Evolutionary conservation across 2,888 invertebrate species (phyloP).

Genomic region (Morpho helenor): DNA sequence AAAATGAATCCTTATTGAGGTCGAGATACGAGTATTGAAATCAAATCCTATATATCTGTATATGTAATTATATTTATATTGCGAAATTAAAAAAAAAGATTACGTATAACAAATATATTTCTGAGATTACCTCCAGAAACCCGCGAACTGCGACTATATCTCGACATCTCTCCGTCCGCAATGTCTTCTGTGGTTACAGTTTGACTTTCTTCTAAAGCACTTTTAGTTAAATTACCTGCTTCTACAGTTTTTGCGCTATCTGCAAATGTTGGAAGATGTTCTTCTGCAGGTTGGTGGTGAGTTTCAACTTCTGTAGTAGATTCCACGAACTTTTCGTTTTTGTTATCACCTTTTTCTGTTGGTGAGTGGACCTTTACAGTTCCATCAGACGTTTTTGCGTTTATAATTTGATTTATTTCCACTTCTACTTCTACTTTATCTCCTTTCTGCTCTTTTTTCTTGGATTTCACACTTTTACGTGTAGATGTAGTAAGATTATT

Average conservation of each 20-base stretch:
- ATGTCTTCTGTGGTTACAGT: conserved; percentile 60
- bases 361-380: background rate
- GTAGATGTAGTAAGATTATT: conserved; percentile 1
- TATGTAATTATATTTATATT: no score
- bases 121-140: conserved; percentile 76
- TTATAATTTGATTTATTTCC: no score
- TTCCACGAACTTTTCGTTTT: conserved; percentile 12
- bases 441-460: background rate
- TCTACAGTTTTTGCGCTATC: conserved; percentile 31
- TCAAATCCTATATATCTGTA: no score
- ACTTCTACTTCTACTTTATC: no score
- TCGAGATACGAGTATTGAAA: no score
- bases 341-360: conserved; percentile 12
- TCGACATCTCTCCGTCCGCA: conserved; percentile 74
- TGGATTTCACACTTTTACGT: conserved; percentile 18
- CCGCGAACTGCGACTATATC: conserved; percentile 81
- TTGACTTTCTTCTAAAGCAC: conserved; percentile 46
- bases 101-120: no score
- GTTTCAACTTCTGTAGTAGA: background rate
- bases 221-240: conserved; percentile 22
- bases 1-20: no score
- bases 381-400: no score
- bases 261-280: background rate
- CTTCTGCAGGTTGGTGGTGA: background rate
- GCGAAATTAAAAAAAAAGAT: no score